Base-by-base conservation (phyloP, 2,797 vertebrate species). In the Leptodactylus fallax region DNA sequence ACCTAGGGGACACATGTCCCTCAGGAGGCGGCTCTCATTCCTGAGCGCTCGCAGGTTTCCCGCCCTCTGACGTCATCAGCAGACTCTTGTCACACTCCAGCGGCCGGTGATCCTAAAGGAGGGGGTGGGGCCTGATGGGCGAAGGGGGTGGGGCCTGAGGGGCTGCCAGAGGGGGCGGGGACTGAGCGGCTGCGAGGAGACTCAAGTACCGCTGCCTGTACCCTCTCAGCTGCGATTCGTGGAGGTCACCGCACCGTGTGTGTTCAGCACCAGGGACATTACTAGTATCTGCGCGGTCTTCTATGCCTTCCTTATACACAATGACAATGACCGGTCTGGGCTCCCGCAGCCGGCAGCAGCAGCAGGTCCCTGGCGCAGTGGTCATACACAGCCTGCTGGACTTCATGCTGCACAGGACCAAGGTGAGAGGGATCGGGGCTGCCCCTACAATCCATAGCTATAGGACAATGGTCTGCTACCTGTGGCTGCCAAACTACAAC, bases 351-450 rank as follows among this genome's bases (percentile, higher is more conserved):
- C 72, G 72, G 3, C 72, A 51, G n/a, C 81, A 71, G n/a, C 74
- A 51, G 19, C 87, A 80, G 9, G 23, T 72, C 2, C 23, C 74
- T 9, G 87, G 83, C 5, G 49, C 78, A 14, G 49, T 81, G 13
- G 55, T 88, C 0, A 11, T 88, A 1, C 76, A 78, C 79, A 76
- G 25, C 36, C 45, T 88, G 9, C 23, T 88, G 69, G 87, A 77
- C 45, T 88, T 88, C 56, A 61, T 88, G 56, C 83, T 88, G 16
- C 67, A 88, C 83, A 85, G 83, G 36, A 81, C 67, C 67, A 88
- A 88, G 87, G 87, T 88, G 78, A 85, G 58, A 53, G 51, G 36
- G 36, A 36, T 36, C 36, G 36, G 8, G 12, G 51, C n/a, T 53
- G 51, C 51, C 2, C 51, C 12, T 53, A 6, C 12, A 3, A 53